Conservation (phyloP, 1,140 invertebrate genomes). For the Achatina immaculata region DNA sequence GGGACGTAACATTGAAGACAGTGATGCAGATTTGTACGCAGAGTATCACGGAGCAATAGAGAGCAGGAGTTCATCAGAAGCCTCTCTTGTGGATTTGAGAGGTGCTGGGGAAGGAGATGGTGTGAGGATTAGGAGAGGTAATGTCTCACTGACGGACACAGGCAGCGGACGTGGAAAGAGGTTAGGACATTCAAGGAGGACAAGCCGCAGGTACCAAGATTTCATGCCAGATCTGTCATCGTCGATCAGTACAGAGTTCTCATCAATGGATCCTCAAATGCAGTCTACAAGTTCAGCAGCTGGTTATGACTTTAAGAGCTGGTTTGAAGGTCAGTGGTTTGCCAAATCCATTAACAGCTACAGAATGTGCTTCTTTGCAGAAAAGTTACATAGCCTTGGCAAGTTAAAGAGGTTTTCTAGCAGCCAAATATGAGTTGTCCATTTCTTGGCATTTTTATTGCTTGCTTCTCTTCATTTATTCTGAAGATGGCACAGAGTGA, state of each 20-base stretch:
- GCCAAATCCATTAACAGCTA: neutral
- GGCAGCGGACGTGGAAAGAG: slow-evolving; percentile 5
- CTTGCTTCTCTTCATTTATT: too few species aligned
- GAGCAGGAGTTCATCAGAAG: slow-evolving; percentile 43
- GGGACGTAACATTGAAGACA: slow-evolving; percentile 67
- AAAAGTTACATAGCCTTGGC: too few species aligned
- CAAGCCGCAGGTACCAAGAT: slow-evolving; percentile 19
- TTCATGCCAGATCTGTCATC: slow-evolving; percentile 58
- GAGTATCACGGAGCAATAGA: slow-evolving; percentile 64
- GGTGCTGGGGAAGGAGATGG: slow-evolving; percentile 28
- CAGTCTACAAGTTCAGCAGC: neutral
- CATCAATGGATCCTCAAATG: slow-evolving; percentile 31
- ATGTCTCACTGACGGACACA: slow-evolving; percentile 1
- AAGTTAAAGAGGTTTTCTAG: too few species aligned
- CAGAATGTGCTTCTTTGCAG: too few species aligned
- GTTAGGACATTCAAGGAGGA: slow-evolving; percentile 22
- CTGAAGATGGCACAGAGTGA: too few species aligned
- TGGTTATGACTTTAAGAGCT: slow-evolving; percentile 63
- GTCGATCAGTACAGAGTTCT: slow-evolving; percentile 64
- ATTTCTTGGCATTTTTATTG: too few species aligned
- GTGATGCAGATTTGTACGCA: slow-evolving; percentile 67
- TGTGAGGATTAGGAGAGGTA: slow-evolving; percentile 31
- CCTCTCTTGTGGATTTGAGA: slow-evolving; percentile 26
- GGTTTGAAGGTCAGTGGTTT: slow-evolving; percentile 53
- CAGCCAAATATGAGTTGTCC: too few species aligned